Base-by-base conservation (phyloP, 2,113 vertebrate genomes). In the Mugil cephalus region DNA sequence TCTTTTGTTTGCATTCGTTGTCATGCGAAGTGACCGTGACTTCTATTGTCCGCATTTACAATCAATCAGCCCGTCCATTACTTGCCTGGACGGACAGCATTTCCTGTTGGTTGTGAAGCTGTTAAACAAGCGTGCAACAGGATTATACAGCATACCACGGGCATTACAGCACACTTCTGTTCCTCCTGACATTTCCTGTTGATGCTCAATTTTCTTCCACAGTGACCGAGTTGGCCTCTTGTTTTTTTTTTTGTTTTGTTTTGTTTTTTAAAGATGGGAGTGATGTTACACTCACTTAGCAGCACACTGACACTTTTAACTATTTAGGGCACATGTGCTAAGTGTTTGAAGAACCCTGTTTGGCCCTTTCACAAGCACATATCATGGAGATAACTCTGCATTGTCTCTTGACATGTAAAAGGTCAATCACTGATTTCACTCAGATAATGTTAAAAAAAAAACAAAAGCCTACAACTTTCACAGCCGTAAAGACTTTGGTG, bases 121-220 rank as follows among this genome's bases (percentile, higher is more conserved):
- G 67, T 85, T 82, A 79, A 83, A 84, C 80, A 83, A 70, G 80
- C 52, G 1, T 77, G 88, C 69, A 82, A 77, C 60, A 76, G 85
- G 85, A 88, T 87, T 85, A 81, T 62, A 67, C 55, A 64, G 78
- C 83, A 83, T 86, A 77, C 84, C 85, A 68, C 1, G 53, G 65
- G 65, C 74, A 67, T 84, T 81, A 90, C 75, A 70, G 18, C 77
- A 81, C 79, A 77, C 68, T 73, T 24, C 35, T 18, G 42, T 74
- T 82, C 81, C 67, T 80, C 46, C 59, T 72, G 76, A 69, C 78
- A 53, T 79, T 85, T 91, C 87, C 88, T 86, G 85, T 84, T 83
- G 82, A 82, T 81, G 77, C 61, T 88, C 59, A 1, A 6, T 46
- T 67, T 67, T 75, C 60, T 35, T 83, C 36, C 60, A 71, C 77